These are phyloP conservation scores for Seriola dumerili DNA, from an alignment of 2,113 vertebrate species.

Conservation along the genomic window DNA sequence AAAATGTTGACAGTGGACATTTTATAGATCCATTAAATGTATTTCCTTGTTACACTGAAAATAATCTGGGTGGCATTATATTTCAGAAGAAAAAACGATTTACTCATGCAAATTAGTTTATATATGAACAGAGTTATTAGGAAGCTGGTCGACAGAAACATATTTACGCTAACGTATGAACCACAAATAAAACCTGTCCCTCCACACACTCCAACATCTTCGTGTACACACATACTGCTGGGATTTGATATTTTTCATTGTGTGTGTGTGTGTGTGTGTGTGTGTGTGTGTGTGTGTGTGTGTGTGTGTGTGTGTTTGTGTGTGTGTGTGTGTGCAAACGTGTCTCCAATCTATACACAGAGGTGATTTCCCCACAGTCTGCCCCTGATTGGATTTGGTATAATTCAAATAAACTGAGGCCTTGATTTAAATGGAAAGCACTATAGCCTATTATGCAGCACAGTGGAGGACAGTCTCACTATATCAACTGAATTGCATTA, in stretches of 20 bases:
- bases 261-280: not conserved
- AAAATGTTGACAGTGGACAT: not conserved
- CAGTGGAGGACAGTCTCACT: slow-evolving; percentile 69
- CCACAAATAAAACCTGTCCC: not conserved
- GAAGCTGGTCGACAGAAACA: slow-evolving; percentile 6
- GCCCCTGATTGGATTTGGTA: slow-evolving; percentile 71
- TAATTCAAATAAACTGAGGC: slow-evolving; percentile 72
- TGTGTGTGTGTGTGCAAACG: not conserved
- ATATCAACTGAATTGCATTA: slow-evolving; percentile 65
- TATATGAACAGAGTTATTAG: slow-evolving; percentile 7
- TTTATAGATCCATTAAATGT: not conserved
- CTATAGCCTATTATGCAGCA: slow-evolving; percentile 61
- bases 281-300: not conserved
- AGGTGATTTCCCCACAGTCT: slow-evolving; percentile 72
- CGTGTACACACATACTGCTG: not conserved
- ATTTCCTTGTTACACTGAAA: not conserved
- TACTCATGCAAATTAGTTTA: not conserved
- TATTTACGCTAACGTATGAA: not conserved
- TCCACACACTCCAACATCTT: not conserved
- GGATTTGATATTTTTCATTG: not conserved
- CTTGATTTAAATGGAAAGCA: slow-evolving; percentile 77
- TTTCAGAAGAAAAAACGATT: not conserved
- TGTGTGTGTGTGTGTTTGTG: slow-evolving; percentile 14
- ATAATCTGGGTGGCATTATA: not conserved
- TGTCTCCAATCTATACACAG: slow-evolving; percentile 43